These are phyloP conservation scores for Sinocyclocheilus anshuiensis DNA, from an alignment of 2,113 vertebrate species.

Conservation along the genomic window DNA sequence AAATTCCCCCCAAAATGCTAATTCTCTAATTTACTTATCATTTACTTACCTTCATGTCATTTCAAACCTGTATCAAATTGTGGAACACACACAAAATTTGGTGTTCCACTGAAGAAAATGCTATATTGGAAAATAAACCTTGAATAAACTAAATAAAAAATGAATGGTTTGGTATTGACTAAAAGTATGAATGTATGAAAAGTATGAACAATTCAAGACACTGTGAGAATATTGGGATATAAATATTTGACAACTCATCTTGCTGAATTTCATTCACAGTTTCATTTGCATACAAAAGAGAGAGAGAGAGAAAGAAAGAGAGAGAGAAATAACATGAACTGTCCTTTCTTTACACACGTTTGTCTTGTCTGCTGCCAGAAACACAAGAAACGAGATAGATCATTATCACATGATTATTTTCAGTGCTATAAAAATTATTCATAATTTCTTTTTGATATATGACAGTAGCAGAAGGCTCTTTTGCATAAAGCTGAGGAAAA, in stretches of 20 bases:
- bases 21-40: background rate
- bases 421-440: background rate
- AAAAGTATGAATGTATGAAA: background rate
- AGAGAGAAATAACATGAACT: conserved; percentile 8
- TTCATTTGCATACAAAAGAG: conserved; percentile 13
- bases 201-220: background rate
- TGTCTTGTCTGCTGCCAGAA: background rate
- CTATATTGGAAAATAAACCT: background rate
- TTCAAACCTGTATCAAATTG: background rate
- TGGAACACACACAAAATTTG: no score
- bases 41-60: background rate
- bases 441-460: background rate
- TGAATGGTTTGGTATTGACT: background rate
- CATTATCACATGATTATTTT: conserved; percentile 13
- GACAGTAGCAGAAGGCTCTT: conserved; percentile 17
- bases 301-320: background rate
- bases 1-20: background rate
- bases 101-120: background rate
- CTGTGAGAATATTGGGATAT: background rate
- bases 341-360: conserved; percentile 5
- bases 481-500: conserved; percentile 51
- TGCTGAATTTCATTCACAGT: background rate
- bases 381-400: background rate
- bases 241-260: background rate
- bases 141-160: background rate